Conservation (phyloP, 1,140 invertebrate genomes). For the Trichogramma pretiosum region DNA sequence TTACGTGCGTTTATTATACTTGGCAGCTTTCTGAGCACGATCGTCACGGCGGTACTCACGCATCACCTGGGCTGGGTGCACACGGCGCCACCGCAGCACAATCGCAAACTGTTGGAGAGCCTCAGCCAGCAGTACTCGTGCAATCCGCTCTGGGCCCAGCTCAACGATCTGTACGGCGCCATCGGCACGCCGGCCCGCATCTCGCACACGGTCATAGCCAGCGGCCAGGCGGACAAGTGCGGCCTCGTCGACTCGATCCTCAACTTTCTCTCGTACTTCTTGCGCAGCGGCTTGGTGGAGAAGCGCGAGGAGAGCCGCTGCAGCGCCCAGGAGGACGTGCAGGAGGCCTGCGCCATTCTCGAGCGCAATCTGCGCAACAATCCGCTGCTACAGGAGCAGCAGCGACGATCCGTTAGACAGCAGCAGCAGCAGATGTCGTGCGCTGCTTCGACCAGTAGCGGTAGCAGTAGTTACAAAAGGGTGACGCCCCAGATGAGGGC, state of each 20-base stretch:
- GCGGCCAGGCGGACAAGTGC: slow-evolving; percentile 59
- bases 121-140: slow-evolving; percentile 45
- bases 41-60: slow-evolving; percentile 78
- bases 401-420: too few relatives aligned
- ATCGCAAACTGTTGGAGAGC: slow-evolving; percentile 40
- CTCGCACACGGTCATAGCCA: slow-evolving; percentile 69
- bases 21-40: slow-evolving; percentile 82
- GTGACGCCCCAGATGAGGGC: not conserved
- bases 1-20: too few relatives aligned
- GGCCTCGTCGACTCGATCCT: slow-evolving; percentile 58
- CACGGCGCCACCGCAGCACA: slow-evolving; percentile 50
- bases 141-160: slow-evolving; percentile 79
- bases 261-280: slow-evolving; percentile 71
- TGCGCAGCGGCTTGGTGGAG: slow-evolving; percentile 44
- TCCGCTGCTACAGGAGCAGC: slow-evolving; percentile 12
- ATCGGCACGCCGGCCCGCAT: slow-evolving; percentile 67
- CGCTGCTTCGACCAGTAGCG: too few relatives aligned
- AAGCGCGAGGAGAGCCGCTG: slow-evolving; percentile 30
- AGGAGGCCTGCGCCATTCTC: slow-evolving; percentile 29
- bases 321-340: slow-evolving; percentile 28
- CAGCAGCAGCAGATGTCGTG: too few relatives aligned
- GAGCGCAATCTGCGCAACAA: slow-evolving; percentile 25
- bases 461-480: not conserved
- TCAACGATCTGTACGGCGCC: slow-evolving; percentile 74
- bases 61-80: slow-evolving; percentile 86